Base-by-base conservation (phyloP, 2,113 vertebrate species). In the Pteropus alecto region DNA sequence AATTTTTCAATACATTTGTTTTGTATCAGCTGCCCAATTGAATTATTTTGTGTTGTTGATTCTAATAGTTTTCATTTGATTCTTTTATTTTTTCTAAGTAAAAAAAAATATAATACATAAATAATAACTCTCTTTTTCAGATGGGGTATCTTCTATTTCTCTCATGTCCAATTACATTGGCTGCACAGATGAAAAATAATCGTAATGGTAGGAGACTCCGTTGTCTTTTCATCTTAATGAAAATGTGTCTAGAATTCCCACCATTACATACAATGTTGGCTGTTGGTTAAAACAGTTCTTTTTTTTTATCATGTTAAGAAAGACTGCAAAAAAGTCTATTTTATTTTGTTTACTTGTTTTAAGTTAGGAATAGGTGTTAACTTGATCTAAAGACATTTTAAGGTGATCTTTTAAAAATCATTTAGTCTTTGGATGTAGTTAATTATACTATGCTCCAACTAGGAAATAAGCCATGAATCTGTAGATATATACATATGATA, bases 11-110 rank as follows among this genome's bases (percentile, higher is more conserved):
- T 87, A 83, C 74, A 73, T 68, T 56, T 41, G 9, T 60, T 92
- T 96, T 94, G 48, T 93, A 76, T 87, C 22, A 51, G 28, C 46
- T 70, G 38, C 48, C 43, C 60, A 79, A 43, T 11, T 87, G 70
- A 96, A 65, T 93, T 71, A 76, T 86, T 86, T 96, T 87, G 43
- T 82, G 14, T 87, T 96, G 41, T 87, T 96, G 41, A 26, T 85
- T 88, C 14, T 93, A 81, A 60, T 88, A 51, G 35, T 85, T 79
- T 92, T 93, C 28, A 76, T 70, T 95, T 93, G 41, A 74, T 87
- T 79, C 21, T 85, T 24, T 78, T 58, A 11, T 65, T 30, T 70
- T 87, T 96, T 90, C 43, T 84, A 90, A 65, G 19, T 71, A 65
- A 94, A 94, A 43, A 43, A 58, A 74, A 60, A 21, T 65, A 28